Base-by-base conservation (phyloP, 2,797 vertebrate species). In the Calcarius lapponicus region DNA sequence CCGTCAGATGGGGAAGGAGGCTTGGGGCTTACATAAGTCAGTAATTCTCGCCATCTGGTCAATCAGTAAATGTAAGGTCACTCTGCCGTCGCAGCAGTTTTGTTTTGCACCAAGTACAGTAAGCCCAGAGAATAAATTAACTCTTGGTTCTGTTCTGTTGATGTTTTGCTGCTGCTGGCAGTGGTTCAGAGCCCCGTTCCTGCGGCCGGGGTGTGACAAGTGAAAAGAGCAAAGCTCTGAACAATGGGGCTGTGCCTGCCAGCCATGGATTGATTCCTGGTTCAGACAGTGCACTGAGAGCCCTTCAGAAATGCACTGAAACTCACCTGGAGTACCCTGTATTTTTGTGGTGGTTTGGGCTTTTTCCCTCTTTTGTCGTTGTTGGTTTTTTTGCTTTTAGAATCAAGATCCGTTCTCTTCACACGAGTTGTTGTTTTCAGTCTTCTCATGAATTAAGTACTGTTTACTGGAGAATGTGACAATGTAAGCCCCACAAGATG, bases 1-100 rank as follows among this genome's bases (percentile, higher is more conserved):
- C 71, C 2, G 8, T 96, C 86, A 91, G 92, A 88, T 88, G 94
- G 91, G 79, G 74, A 82, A 11, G 95, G 83, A 57, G 83, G 93
- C 91, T 95, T 0, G 22, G 48, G 91, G 91, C 89, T 96, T 88
- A 58, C 85, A 53, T 61, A 69, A 92, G 73, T 70, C 93, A 70
- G 60, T 91, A 71, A 84, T 74, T 95, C 85, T 92, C 29, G 0
- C 94, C 93, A 96, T 95, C 96, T 95, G 90, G 86, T 91, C 94
- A 57, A 0, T 93, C 87, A 84, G 76, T 40, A 66, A 86, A 64
- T 90, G 13, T 10, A 75, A 95, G 95, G 95, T 96, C 91, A 64
- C 80, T 92, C 82, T 74, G 58, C 90, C 0, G 3, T 72, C 62
- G 17, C 65, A 17, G 71, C 60, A 0, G 4, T 89, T 94, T 24